Evolutionary conservation across 2,797 vertebrate species (phyloP).

Genomic region (Novumbra hubbsi): DNA sequence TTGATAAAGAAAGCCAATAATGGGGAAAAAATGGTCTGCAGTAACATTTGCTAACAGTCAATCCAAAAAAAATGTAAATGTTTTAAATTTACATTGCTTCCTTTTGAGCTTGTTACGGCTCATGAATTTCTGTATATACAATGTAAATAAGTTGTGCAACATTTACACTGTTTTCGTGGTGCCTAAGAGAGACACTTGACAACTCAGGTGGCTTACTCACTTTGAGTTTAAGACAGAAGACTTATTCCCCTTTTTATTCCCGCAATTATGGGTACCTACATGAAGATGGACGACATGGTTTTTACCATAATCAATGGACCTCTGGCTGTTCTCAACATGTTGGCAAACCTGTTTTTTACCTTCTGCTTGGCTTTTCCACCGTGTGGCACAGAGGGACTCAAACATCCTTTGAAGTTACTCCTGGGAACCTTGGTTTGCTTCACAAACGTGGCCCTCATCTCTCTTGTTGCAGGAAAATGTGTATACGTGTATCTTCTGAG

Average conservation of each 20-base stretch:
- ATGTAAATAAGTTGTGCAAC: constrained; percentile 10
- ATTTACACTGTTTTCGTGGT: not conserved
- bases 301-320: constrained; percentile 31
- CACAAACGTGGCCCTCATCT: constrained; percentile 22
- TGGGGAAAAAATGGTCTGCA: no score
- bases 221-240: not conserved
- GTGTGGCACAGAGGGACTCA: constrained; percentile 22
- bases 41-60: no score
- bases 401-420: constrained; percentile 48
- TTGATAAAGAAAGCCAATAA: no score
- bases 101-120: not conserved
- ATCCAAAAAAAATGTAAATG: not conserved
- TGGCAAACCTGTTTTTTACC: constrained; percentile 47
- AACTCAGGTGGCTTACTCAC: not conserved
- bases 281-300: not conserved
- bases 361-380: constrained; percentile 42
- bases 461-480: not conserved
- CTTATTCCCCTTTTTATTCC: not conserved
- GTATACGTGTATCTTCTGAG: not conserved
- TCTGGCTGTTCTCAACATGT: constrained; percentile 12
- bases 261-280: not conserved
- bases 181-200: not conserved
- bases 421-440: constrained; percentile 39
- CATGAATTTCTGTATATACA: not conserved
- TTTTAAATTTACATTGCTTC: not conserved